Percentiles rank a stretch among this genome's conserved stretches.
phyloP scores from a whole-genome alignment of 2,113 vertebrate genomes.

The Oncorhynchus kisutch region DNA sequence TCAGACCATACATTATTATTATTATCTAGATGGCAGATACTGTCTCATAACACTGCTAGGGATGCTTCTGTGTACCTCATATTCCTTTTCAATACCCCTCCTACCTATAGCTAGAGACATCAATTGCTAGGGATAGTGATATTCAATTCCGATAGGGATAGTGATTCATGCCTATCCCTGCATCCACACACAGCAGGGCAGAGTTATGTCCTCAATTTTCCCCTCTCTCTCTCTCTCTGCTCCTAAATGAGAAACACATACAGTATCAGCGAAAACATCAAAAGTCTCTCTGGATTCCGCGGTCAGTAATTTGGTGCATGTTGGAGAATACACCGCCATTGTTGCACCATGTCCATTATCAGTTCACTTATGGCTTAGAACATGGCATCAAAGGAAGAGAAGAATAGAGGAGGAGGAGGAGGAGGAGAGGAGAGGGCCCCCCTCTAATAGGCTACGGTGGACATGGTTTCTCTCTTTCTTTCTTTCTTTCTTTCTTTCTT shows the following conservation, averaged over 20 bases:
- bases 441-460: constrained; percentile 58
- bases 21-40: too few species aligned
- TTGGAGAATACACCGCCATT: constrained; percentile 40
- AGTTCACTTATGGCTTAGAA: constrained; percentile 63
- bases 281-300: constrained; percentile 3
- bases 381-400: constrained; percentile 63
- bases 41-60: neutral
- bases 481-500: too few species aligned
- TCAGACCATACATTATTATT: constrained; percentile 18
- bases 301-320: constrained; percentile 43
- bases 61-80: neutral
- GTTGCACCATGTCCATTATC: constrained; percentile 57
- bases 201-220: neutral
- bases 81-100: neutral
- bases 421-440: constrained; percentile 33
- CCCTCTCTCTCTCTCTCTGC: neutral
- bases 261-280: constrained; percentile 17
- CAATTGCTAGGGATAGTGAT: too few species aligned
- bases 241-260: constrained; percentile 32
- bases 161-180: neutral
- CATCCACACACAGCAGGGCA: neutral
- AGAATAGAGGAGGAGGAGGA: constrained; percentile 16
- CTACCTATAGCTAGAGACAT: neutral
- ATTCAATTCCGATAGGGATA: too few species aligned
- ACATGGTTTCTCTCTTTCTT: constrained; percentile 44